These are phyloP conservation scores for Aplysina aerophoba DNA, from an alignment of 37 sponge, comb jelly and placozoan species.

Conservation along the genomic window DNA sequence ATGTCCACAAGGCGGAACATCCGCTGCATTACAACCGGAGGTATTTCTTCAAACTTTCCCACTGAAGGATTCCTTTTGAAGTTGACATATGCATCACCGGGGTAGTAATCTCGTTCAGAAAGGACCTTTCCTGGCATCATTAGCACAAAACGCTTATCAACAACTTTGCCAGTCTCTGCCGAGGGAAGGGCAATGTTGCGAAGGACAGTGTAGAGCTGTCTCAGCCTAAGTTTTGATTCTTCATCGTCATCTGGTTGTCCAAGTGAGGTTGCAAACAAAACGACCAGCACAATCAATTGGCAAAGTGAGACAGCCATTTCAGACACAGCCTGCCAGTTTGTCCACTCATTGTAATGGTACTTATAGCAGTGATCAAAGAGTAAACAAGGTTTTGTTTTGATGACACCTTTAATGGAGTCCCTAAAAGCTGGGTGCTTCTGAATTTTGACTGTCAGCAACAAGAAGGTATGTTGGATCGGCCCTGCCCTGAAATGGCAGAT, in stretches of 20 bases:
- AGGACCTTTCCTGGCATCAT: conserved; percentile 63
- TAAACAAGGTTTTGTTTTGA: too few relatives aligned
- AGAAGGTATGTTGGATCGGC: too few relatives aligned
- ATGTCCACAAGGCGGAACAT: conserved; percentile 59
- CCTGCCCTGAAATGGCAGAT: too few relatives aligned
- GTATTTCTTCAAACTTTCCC: conserved; percentile 31
- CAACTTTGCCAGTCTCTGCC: too few relatives aligned
- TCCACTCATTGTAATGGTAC: too few relatives aligned
- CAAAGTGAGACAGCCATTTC: too few relatives aligned
- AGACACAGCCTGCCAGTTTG: too few relatives aligned
- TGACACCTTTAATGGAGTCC: too few relatives aligned
- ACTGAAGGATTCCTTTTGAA: not conserved
- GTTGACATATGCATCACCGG: conserved; percentile 47
- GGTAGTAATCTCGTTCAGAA: conserved; percentile 63
- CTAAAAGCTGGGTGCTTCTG: too few relatives aligned
- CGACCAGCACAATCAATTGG: too few relatives aligned
- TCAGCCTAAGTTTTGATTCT: not conserved
- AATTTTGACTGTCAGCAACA: too few relatives aligned
- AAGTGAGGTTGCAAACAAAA: not conserved
- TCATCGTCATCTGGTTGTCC: not conserved
- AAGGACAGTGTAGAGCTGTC: conserved; percentile 16
- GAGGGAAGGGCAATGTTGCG: conserved; percentile 23
- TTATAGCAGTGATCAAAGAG: too few relatives aligned
- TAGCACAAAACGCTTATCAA: conserved; percentile 24
- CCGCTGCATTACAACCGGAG: conserved; percentile 58